Base-by-base conservation (phyloP, 1,140 invertebrate genomes). In the Aphidius ervi region DNA sequence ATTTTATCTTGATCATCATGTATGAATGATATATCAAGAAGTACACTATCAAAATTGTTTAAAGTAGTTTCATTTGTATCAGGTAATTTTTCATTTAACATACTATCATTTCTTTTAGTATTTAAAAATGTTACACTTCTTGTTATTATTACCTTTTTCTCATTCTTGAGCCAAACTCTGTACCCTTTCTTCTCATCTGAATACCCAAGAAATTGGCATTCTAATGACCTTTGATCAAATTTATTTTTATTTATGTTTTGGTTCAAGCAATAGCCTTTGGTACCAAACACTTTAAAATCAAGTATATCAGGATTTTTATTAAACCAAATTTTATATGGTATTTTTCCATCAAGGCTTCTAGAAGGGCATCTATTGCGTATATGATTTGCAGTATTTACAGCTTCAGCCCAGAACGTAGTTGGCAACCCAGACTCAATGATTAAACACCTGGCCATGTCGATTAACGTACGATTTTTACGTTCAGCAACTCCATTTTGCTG, bases 381-480 rank as follows among this genome's bases (percentile, higher is more conserved):
- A 39, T 66, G 65, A 58, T 62, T 64, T 47, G 61, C 62, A 16
- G 61, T 67, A 46, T 54, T 63, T 6, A 65, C 31, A 9, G 64
- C 65, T 48, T 67, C 66, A 37, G 61, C 63, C 68, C 66, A 72
- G 46, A 68, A 70, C 9, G 49, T 56, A 23, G 69, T 59, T 7
- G 59, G 68, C 9, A 59, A 56, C 23, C 66, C 59, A 42, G 72
- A 65, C 53, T 70, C 59, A 43, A 65, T 39, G 10, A 79, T 56
- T 65, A 79, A 62, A 61, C 66, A 66, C 43, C 68, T 55, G 6
- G 76, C 68, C 62, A 62, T 69, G 52, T 80, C 75, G 7, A 71
- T 59, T 40, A 68, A 50, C 23, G 64, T 74, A 54, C 71, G 39
- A 57, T 67, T 65, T 59, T 58, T 46, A 53, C 64, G 54, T 52